phyloP scores from a whole-genome alignment of 2,888 invertebrate species.

The Palloptera scutellata region DNA sequence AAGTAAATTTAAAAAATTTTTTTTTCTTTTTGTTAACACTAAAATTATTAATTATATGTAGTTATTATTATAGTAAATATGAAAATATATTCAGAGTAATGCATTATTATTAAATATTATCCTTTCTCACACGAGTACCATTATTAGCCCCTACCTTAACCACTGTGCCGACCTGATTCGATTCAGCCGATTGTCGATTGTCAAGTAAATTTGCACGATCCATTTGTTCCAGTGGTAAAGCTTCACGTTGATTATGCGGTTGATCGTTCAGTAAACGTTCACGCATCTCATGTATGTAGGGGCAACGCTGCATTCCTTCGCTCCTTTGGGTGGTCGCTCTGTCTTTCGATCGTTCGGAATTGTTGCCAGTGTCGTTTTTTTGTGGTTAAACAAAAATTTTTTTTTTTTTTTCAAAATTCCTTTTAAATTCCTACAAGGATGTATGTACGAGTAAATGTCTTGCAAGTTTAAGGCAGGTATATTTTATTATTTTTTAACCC shows the following conservation, averaged over 20 bases:
- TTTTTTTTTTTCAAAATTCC: conserved; percentile 4
- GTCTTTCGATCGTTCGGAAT: neutral
- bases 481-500: neutral
- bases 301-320: conserved; percentile 72
- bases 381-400: conserved; percentile 1
- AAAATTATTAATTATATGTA: too few relatives aligned
- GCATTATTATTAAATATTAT: conserved; percentile 40
- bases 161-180: conserved; percentile 84
- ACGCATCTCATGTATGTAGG: conserved; percentile 93
- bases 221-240: conserved; percentile 71
- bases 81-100: too few relatives aligned
- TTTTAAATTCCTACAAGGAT: too few relatives aligned
- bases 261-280: conserved; percentile 83
- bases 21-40: neutral
- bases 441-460: conserved; percentile 7
- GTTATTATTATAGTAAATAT: too few relatives aligned
- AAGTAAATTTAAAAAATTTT: neutral
- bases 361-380: neutral
- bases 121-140: conserved; percentile 60
- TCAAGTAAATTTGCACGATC: conserved; percentile 66
- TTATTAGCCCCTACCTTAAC: conserved; percentile 77
- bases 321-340: neutral
- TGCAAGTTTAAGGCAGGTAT: neutral
- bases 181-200: conserved; percentile 66
- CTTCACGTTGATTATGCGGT: conserved; percentile 65